These are phyloP conservation scores for Metridium senile DNA, from an alignment of 92 coral and sea anemone genomes.

Conservation along the genomic window DNA sequence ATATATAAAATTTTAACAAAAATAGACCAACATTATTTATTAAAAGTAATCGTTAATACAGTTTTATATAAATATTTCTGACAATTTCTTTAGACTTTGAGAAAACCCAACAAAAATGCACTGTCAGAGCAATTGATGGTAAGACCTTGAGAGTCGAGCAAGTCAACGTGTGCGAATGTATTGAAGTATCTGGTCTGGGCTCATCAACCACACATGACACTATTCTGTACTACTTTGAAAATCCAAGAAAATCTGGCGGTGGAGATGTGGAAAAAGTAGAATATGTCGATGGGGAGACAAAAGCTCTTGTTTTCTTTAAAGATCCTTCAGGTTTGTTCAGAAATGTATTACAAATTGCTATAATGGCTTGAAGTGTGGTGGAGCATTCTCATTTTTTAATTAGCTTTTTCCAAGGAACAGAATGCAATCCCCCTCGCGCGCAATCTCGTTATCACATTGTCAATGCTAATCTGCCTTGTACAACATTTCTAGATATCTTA, in stretches of 20 bases:
- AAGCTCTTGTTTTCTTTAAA: conserved; percentile 65
- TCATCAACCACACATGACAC: conserved; percentile 38
- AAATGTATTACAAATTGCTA: too few relatives aligned
- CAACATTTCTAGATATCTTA: too few relatives aligned
- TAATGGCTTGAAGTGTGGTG: too few relatives aligned
- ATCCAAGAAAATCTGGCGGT: conserved; percentile 71
- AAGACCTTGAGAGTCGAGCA: conserved; percentile 39
- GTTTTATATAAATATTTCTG: not conserved
- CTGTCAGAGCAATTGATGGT: conserved; percentile 35
- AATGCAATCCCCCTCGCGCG: too few relatives aligned
- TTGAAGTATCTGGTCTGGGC: conserved; percentile 50
- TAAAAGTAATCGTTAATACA: not conserved
- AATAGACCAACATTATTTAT: too few relatives aligned
- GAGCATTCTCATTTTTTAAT: too few relatives aligned
- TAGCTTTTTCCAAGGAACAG: too few relatives aligned
- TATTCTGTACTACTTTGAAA: conserved; percentile 69
- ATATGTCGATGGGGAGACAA: conserved; percentile 31
- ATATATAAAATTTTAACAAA: too few relatives aligned
- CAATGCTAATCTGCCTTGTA: too few relatives aligned
- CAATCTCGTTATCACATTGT: too few relatives aligned
- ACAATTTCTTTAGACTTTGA: conserved; percentile 3
- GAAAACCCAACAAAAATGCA: conserved; percentile 22
- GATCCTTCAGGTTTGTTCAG: conserved; percentile 54
- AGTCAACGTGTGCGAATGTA: conserved; percentile 50
- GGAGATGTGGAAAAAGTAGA: conserved; percentile 70